Evolutionary conservation across 2,113 vertebrate genomes (phyloP).

Genomic region (Dicerorhinus sumatrensis): DNA sequence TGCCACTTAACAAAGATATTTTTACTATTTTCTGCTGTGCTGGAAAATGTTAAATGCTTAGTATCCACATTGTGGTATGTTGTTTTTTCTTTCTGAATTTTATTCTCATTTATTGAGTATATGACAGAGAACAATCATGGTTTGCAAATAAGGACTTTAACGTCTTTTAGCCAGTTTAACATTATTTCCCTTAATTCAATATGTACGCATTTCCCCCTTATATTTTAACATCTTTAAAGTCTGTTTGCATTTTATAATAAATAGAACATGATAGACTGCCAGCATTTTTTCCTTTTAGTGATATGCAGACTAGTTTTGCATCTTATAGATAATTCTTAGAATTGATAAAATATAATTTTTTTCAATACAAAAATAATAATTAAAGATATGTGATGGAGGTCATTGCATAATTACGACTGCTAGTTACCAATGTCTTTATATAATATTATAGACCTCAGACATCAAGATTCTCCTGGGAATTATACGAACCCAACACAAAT

Average conservation of each 20-base stretch:
- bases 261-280: background rate
- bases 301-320: background rate
- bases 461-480: conserved; percentile 41
- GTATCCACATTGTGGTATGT: accelerated
- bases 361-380: conserved; percentile 17
- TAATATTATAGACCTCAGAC: background rate
- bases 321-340: background rate
- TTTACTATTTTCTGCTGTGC: background rate
- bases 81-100: background rate
- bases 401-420: background rate
- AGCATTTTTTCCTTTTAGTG: background rate
- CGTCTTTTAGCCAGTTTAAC: background rate
- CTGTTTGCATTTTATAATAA: background rate
- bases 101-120: background rate
- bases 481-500: conserved; percentile 28
- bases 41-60: background rate
- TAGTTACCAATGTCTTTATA: background rate
- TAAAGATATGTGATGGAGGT: background rate
- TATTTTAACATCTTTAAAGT: background rate
- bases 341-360: background rate
- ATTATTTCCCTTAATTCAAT: background rate
- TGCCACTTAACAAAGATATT: background rate
- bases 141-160: background rate
- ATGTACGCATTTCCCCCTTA: background rate
- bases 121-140: background rate